phyloP scores from a whole-genome alignment of 2,113 vertebrate species.

The Nerophis lumbriciformis region DNA sequence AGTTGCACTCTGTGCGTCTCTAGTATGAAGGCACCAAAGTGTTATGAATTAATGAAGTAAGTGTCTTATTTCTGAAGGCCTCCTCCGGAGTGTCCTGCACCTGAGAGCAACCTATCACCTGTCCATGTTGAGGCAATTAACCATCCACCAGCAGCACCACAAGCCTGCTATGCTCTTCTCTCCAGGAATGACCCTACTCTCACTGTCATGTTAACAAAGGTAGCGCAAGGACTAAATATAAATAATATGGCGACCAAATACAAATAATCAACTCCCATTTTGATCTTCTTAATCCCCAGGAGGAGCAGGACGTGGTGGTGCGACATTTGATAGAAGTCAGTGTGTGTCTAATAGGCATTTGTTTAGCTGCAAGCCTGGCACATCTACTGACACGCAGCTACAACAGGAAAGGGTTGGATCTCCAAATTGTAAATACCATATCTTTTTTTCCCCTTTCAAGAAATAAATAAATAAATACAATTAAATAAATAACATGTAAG shows the following conservation, averaged over 20 bases:
- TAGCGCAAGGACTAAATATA: conserved; percentile 28
- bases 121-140: conserved; percentile 36
- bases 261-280: conserved; percentile 3
- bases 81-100: conserved; percentile 53
- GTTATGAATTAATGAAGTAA: not conserved
- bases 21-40: not conserved
- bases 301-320: conserved; percentile 57
- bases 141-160: conserved; percentile 14
- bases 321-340: conserved; percentile 64
- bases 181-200: conserved; percentile 59
- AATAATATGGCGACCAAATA: not conserved
- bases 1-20: conserved; percentile 7
- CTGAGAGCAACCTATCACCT: conserved; percentile 29
- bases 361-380: conserved; percentile 52
- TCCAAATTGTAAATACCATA: conserved; percentile 54
- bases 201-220: conserved; percentile 69
- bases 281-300: conserved; percentile 39
- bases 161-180: conserved; percentile 59
- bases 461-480: too few relatives aligned
- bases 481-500: too few relatives aligned
- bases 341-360: conserved; percentile 59
- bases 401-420: conserved; percentile 37
- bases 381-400: conserved; percentile 25
- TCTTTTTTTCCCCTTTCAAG: not conserved
- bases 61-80: conserved; percentile 32